A percentile compares a stretch with the other conserved stretches of the same genome.
Evolutionary conservation across 2,113 vertebrate species (phyloP).

Genomic region (Nothobranchius kuhntae): DNA sequence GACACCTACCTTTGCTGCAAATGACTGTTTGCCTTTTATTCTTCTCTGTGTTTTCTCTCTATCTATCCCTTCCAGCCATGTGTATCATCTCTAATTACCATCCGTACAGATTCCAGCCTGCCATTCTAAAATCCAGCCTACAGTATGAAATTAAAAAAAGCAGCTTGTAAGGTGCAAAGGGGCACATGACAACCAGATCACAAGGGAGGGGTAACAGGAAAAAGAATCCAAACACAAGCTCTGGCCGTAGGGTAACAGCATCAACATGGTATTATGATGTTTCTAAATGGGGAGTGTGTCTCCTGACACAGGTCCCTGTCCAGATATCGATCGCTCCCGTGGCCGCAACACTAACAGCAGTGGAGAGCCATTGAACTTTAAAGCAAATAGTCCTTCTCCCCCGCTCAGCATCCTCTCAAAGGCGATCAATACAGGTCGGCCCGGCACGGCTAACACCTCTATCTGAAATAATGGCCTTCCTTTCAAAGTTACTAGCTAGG

Average conservation of each 20-base stretch:
- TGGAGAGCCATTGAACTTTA: conserved; percentile 79
- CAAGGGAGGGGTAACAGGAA: conserved; percentile 25
- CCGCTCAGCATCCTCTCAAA: conserved; percentile 71
- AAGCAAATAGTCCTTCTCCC: conserved; percentile 79
- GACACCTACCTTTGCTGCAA: conserved; percentile 75
- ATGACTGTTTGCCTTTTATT: conserved; percentile 78
- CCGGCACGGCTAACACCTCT: conserved; percentile 66
- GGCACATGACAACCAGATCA: conserved; percentile 59
- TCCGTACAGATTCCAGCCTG: conserved; percentile 66
- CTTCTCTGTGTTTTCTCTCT: conserved; percentile 70
- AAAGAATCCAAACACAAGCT: conserved; percentile 56
- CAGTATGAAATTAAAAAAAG: conserved; percentile 65
- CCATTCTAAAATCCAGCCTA: conserved; percentile 66
- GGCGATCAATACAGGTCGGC: conserved; percentile 68
- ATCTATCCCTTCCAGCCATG: conserved; percentile 74
- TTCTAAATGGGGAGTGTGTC: conserved; percentile 79
- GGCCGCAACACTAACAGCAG: conserved; percentile 74
- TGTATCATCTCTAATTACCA: conserved; percentile 78
- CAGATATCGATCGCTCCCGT: conserved; percentile 75
- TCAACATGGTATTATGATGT: conserved; percentile 76
- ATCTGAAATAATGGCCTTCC: conserved; percentile 67
- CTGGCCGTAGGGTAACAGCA: conserved; percentile 60
- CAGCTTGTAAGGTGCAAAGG: conserved; percentile 66
- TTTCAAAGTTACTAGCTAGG: conserved; percentile 61
- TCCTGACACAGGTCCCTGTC: conserved; percentile 75